Percentiles rank a stretch among this genome's conserved stretches.
phyloP scores from a whole-genome alignment of 2,797 vertebrate species.

The Eulemur rubriventer region DNA sequence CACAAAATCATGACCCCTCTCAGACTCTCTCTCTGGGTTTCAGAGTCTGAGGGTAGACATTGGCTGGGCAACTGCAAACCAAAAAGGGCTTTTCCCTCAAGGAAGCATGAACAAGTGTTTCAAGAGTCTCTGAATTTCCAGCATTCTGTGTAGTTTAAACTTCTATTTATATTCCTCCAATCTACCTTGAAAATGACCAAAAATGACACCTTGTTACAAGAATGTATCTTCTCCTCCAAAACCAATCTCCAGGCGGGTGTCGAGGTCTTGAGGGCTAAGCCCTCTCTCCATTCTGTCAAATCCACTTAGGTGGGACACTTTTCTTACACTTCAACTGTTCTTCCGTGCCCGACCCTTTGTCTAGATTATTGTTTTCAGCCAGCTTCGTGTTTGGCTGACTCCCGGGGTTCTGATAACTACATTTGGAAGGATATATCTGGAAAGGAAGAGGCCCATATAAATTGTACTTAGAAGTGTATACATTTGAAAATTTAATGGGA shows the following conservation, averaged over 20 bases:
- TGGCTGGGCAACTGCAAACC: neutral
- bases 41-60: neutral
- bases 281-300: slow-evolving; percentile 4
- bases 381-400: slow-evolving; percentile 29
- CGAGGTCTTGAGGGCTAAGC: neutral
- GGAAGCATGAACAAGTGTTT: neutral
- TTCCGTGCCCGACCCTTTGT: neutral
- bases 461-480: slow-evolving; percentile 58
- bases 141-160: neutral
- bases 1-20: no score
- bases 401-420: neutral
- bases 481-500: slow-evolving; percentile 72
- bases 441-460: slow-evolving; percentile 70
- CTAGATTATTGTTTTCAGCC: slow-evolving; percentile 45
- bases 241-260: neutral
- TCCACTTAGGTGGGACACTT: slow-evolving; percentile 13
- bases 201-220: neutral
- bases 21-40: neutral
- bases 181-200: slow-evolving; percentile 42
- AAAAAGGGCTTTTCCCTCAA: neutral
- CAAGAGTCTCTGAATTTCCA: neutral
- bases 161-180: neutral
- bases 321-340: neutral
- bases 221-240: slow-evolving; percentile 8
- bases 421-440: slow-evolving; percentile 54